A percentile compares a stretch with the other conserved stretches of the same genome.
Conservation (phyloP, 2,113 vertebrate species). For the Morone saxatilis region DNA sequence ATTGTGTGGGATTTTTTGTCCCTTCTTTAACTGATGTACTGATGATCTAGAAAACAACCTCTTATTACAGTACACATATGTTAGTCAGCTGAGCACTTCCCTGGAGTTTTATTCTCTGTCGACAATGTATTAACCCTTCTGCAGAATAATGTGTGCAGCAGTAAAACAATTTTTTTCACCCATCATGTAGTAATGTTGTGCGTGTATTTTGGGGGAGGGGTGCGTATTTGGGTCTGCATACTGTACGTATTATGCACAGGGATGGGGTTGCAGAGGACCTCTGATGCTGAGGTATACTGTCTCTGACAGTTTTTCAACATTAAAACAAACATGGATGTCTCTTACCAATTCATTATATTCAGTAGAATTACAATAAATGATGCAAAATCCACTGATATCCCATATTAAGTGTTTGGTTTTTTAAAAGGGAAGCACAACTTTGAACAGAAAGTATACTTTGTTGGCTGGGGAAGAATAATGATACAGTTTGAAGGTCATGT, state of each 20-base stretch:
- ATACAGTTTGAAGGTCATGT: slow-evolving; percentile 79
- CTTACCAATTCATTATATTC: slow-evolving; percentile 50
- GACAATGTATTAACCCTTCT: slow-evolving; percentile 34
- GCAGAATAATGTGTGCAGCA: slow-evolving; percentile 35
- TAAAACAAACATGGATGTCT: slow-evolving; percentile 55
- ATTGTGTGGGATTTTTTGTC: slow-evolving; percentile 37
- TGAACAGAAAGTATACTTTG: slow-evolving; percentile 64
- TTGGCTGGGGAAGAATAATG: slow-evolving; percentile 72
- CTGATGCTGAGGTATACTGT: slow-evolving; percentile 60
- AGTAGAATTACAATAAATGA: slow-evolving; percentile 47
- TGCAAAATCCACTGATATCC: slow-evolving; percentile 74
- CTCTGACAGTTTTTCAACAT: slow-evolving; percentile 67
- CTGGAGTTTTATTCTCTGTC: slow-evolving; percentile 37
- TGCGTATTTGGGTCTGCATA: slow-evolving; percentile 51
- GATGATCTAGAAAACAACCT: slow-evolving; percentile 30
- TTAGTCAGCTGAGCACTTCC: slow-evolving; percentile 17
- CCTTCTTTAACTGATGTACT: slow-evolving; percentile 21
- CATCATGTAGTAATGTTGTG: slow-evolving; percentile 58
- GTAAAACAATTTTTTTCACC: slow-evolving; percentile 41
- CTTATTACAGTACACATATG: slow-evolving; percentile 17
- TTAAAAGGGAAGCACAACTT: slow-evolving; percentile 82
- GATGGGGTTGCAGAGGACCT: slow-evolving; percentile 51
- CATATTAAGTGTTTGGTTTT: slow-evolving; percentile 72
- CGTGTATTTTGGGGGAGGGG: slow-evolving; percentile 49
- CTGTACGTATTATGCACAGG: slow-evolving; percentile 49